Conservation (phyloP, 1,140 invertebrate genomes). For the Pseudobourletiella spinata region DNA sequence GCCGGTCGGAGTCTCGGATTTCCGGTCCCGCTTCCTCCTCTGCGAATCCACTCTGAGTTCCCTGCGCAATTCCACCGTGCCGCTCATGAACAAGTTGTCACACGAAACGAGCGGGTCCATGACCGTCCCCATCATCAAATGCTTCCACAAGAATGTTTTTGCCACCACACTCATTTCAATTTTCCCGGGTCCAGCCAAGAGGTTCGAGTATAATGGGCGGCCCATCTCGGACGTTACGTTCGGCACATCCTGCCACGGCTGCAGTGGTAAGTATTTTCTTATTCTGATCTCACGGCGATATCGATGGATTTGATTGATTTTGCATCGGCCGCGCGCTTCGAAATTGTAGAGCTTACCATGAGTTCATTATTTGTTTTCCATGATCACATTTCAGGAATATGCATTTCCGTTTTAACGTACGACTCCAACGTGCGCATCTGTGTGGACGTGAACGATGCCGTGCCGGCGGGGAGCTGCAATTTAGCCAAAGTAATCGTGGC, state of each 20-base stretch:
- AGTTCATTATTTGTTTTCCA: background rate
- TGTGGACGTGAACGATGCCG: background rate
- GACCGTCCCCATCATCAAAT: background rate
- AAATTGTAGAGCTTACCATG: no score
- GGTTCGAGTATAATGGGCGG: background rate
- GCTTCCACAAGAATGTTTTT: background rate
- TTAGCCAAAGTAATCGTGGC: background rate
- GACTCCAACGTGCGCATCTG: background rate
- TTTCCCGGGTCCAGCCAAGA: background rate
- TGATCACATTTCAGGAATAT: background rate
- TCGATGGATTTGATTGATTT: background rate
- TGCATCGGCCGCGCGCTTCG: background rate
- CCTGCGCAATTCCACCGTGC: background rate
- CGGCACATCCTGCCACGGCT: background rate
- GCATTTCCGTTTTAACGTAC: background rate
- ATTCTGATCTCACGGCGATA: background rate
- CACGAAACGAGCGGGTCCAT: background rate
- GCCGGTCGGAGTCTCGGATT: background rate
- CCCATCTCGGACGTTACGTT: background rate
- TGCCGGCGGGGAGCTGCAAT: background rate
- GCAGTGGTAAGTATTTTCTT: background rate
- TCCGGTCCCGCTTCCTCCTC: background rate
- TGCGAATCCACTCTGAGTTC: background rate
- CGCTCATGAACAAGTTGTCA: background rate
- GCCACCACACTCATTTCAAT: background rate